These are phyloP conservation scores for Grallaria varia DNA, from an alignment of 2,113 vertebrate species.

Conservation along the genomic window DNA sequence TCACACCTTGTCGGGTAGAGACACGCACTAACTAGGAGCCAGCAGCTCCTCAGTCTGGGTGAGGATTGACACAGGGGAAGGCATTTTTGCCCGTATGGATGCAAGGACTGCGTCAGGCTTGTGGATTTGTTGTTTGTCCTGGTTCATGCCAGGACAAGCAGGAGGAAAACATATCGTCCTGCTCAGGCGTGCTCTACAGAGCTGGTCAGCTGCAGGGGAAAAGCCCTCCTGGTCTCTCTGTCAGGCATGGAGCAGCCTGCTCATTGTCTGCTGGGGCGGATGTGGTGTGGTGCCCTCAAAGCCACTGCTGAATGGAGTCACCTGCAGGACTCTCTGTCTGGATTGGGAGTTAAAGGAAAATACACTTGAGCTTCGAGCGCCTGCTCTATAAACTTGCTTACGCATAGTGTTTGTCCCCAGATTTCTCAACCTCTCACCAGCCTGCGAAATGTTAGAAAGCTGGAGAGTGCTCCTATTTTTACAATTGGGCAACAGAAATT, in stretches of 20 bases:
- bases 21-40: not conserved
- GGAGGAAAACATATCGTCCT: fast-evolving
- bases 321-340: not conserved
- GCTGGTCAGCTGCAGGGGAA: not conserved
- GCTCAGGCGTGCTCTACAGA: fast-evolving
- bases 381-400: not conserved
- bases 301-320: not conserved
- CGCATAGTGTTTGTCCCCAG: not conserved
- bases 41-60: not conserved
- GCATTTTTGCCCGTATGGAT: fast-evolving
- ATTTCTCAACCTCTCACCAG: not conserved
- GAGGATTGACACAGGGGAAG: not conserved
- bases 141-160: not conserved
- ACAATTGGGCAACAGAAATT: not conserved
- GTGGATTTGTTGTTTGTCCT: fast-evolving
- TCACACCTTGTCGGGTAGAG: not conserved
- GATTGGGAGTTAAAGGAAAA: not conserved
- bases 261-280: fast-evolving
- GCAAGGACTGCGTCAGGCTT: not conserved
- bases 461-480: not conserved
- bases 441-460: not conserved
- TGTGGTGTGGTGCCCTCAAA: not conserved
- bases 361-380: not conserved
- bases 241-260: not conserved
- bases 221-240: not conserved